A percentile compares a stretch with the other conserved stretches of the same genome.
Evolutionary conservation across 2,888 invertebrate genomes (phyloP).

Genomic region (Synergus itoensis): DNA sequence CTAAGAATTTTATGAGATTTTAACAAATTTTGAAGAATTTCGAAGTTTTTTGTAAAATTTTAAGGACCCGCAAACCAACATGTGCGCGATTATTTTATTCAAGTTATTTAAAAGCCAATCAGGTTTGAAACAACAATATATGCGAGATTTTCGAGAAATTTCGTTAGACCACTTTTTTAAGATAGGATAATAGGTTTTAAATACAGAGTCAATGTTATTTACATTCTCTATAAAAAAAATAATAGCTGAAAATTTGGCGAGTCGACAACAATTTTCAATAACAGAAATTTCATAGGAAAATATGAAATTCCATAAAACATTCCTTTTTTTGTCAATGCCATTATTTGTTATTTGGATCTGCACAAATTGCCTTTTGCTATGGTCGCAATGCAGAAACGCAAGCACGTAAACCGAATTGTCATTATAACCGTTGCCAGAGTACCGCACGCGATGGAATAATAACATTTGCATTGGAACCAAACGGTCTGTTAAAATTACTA

Average conservation of each 20-base stretch:
- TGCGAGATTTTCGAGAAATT: no score
- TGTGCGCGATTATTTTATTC: not conserved
- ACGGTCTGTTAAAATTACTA: slow-evolving; percentile 53
- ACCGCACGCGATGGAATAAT: slow-evolving; percentile 58
- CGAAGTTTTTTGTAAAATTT: no score
- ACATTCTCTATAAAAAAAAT: not conserved
- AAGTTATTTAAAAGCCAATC: no score
- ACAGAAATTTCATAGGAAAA: not conserved
- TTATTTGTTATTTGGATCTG: slow-evolving; percentile 22
- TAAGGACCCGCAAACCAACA: no score
- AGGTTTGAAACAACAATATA: no score
- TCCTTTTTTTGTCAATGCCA: not conserved
- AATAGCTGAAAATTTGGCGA: not conserved
- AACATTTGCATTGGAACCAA: slow-evolving; percentile 54
- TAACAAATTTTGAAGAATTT: no score
- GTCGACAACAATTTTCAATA: not conserved
- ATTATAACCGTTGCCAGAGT: slow-evolving; percentile 52
- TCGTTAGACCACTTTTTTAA: no score
- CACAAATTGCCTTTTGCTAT: slow-evolving; percentile 36
- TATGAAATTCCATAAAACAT: not conserved
- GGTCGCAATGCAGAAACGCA: slow-evolving; percentile 56
- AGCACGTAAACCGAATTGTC: slow-evolving; percentile 60
- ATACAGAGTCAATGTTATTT: not conserved
- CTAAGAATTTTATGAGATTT: no score
- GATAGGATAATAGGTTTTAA: no score